These are phyloP conservation scores for Medauroidea extradentata DNA, from an alignment of 1,140 invertebrate genomes.

Conservation along the genomic window DNA sequence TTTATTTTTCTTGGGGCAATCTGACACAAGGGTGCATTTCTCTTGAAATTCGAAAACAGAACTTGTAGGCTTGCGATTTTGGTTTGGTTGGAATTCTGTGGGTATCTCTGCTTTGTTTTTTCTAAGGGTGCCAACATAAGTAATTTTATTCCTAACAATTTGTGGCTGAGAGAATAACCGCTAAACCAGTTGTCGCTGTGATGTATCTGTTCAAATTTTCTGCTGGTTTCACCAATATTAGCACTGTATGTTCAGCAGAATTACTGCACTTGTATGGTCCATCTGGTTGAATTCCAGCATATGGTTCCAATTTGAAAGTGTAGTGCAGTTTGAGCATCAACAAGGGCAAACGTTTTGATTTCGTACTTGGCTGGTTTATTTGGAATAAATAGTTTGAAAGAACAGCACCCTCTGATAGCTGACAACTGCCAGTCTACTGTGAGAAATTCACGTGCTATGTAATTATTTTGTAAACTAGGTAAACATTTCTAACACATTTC, in stretches of 20 bases:
- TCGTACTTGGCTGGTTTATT: conserved; percentile 44
- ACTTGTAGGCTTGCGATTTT: conserved; percentile 12
- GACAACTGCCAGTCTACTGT: conserved; percentile 21
- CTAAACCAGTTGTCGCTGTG: conserved; percentile 37
- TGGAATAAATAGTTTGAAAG: conserved; percentile 43
- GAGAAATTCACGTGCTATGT: background rate
- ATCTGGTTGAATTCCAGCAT: conserved; percentile 14
- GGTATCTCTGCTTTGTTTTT: conserved; percentile 37
- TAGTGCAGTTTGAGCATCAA: conserved; percentile 34
- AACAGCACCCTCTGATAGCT: conserved; percentile 39
- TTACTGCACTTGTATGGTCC: conserved; percentile 13
- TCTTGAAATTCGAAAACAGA: conserved; percentile 30
- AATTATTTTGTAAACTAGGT: background rate
- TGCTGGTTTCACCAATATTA: background rate
- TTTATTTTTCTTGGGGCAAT: conserved; percentile 4
- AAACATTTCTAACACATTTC: conserved; percentile 1
- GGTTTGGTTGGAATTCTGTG: conserved; percentile 27
- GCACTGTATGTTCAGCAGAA: conserved; percentile 3
- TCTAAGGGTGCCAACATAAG: conserved; percentile 30
- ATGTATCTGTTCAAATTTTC: conserved; percentile 10
- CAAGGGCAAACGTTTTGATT: conserved; percentile 41
- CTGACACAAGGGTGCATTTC: background rate
- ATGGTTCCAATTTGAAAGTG: conserved; percentile 35
- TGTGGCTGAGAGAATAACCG: conserved; percentile 24
- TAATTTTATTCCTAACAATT: conserved; percentile 19